Percentiles rank a stretch among this genome's conserved stretches.
Evolutionary conservation across 2,888 invertebrate species (phyloP).

Genomic region (Dasypolia templi): DNA sequence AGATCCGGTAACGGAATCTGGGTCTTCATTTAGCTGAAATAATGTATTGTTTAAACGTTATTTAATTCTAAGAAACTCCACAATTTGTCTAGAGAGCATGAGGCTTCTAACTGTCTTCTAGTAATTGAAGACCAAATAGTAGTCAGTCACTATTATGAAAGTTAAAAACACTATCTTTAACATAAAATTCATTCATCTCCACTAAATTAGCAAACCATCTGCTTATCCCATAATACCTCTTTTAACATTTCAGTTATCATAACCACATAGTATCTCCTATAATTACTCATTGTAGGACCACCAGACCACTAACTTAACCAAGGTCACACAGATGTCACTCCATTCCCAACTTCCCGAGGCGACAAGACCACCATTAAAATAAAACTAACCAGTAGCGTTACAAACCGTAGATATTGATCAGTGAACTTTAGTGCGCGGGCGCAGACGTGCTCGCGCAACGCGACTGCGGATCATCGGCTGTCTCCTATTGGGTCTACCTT

Average conservation of each 20-base stretch:
- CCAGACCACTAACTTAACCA: conserved; percentile 10
- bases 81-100: neutral
- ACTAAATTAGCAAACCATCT: neutral
- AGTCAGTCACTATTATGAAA: neutral
- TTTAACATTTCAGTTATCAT: neutral
- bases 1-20: conserved; percentile 36
- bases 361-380: conserved; percentile 51
- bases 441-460: conserved; percentile 67
- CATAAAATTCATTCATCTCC: neutral
- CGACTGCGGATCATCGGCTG: conserved; percentile 59
- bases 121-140: neutral
- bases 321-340: conserved; percentile 26
- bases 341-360: conserved; percentile 39
- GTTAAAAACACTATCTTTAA: neutral
- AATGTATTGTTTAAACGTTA: neutral
- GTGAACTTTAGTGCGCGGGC: conserved; percentile 55
- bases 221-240: neutral
- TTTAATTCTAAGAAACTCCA: neutral
- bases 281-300: conserved; percentile 18
- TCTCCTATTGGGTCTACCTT: conserved; percentile 52
- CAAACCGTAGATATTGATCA: conserved; percentile 56
- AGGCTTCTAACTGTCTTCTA: neutral
- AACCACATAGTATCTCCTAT: neutral
- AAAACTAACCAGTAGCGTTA: conserved; percentile 54
- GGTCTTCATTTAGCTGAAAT: conserved; percentile 30